Base-by-base conservation (phyloP, 2,113 vertebrate genomes). In the Xiphophorus hellerii region DNA sequence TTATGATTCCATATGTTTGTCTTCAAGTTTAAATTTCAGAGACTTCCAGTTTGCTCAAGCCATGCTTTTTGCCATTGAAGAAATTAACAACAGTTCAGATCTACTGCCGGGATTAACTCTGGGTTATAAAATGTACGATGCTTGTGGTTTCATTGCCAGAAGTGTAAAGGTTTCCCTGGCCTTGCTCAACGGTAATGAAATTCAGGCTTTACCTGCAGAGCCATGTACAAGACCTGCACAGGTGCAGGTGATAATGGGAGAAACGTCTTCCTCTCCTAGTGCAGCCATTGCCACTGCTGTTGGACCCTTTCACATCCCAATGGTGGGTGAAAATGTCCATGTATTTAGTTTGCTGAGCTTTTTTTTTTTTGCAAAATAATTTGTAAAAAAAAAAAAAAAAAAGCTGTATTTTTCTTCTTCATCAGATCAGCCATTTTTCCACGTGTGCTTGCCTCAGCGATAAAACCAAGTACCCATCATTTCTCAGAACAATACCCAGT, bases 21-120 rank as follows among this genome's bases (percentile, higher is more conserved):
- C 2, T 65, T 81, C 5, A 39, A 94, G 94, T 82, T 84, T 94
- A 33, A 89, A 92, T 84, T 92, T 92, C 74, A 93, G 92, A 80
- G 90, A 74, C 0, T 92, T 94, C 73, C 94, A 94, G 73, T 93
- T 83, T 71, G 81, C 89, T 11, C 93, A 93, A 75, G 87, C 94
- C 5, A 92, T 94, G 92, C 81, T 93, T 8, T 95, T 94, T 89
- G 92, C 94, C 27, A 91, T 93, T 37, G 91, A 93, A 60, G 92
- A 95, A 76, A 94, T 95, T 42, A 95, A 95, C 69, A 93, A 94
- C 79, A 93, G 89, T 39, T 85, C 92, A 37, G 70, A 85, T 30
- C 58, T 95, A 22, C 83, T 95, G 51, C 94, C 93, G n/a, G 92
- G 87, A 6, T 72, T 94, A 29, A 83, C 86, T 62, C 29, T 95